Percentiles rank a stretch among this genome's conserved stretches.
Evolutionary conservation across 2,888 invertebrate species (phyloP).

Genomic region (Hydrotaea cyrtoneurina): DNA sequence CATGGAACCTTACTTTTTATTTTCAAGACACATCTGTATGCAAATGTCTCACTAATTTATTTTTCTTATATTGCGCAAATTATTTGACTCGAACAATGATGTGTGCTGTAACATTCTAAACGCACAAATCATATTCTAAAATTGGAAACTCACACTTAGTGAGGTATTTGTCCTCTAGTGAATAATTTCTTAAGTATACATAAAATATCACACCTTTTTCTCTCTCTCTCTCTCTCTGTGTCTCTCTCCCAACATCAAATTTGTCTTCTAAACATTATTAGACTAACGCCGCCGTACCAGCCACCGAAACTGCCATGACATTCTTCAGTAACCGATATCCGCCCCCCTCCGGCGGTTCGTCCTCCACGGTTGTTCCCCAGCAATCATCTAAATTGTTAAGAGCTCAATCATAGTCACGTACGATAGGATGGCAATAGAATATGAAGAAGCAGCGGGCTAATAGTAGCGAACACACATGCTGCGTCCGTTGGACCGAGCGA

Average conservation of each 20-base stretch:
- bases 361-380: neutral
- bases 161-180: neutral
- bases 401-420: conserved; percentile 10
- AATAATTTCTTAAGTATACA: neutral
- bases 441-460: too few relatives aligned
- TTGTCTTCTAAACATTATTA: neutral
- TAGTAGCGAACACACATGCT: neutral
- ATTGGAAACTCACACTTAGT: neutral
- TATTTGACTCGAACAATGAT: too few relatives aligned
- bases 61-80: too few relatives aligned
- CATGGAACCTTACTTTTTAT: too few relatives aligned
- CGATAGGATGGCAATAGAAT: neutral
- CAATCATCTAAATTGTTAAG: conserved; percentile 29
- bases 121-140: neutral
- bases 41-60: too few relatives aligned
- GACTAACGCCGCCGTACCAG: neutral
- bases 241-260: neutral
- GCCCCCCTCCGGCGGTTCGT: neutral
- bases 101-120: too few relatives aligned
- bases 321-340: too few relatives aligned
- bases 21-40: too few relatives aligned
- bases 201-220: conserved; percentile 25
- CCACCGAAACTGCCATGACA: too few relatives aligned
- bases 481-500: neutral
- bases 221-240: neutral